Evolutionary conservation across 2,113 vertebrate genomes (phyloP), one percentile per base, ranked within the genome.

Genomic region (Chloebia gouldiae): DNA sequence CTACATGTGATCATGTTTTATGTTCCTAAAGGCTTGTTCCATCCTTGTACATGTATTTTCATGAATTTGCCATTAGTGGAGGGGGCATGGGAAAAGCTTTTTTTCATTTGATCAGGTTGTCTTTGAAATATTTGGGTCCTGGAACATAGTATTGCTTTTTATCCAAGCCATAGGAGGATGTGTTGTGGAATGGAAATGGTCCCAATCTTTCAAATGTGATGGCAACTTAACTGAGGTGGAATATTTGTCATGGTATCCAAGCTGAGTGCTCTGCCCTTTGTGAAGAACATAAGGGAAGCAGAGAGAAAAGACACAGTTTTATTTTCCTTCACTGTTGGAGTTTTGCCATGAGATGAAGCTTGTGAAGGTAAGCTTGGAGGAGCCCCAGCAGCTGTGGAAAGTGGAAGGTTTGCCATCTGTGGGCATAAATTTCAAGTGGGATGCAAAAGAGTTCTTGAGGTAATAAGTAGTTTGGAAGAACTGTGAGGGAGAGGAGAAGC

Each of bases 1-100:
- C 12, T 44, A 15, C 14, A 12, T 33, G 3, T 40, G 37, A 27
- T 37, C 0, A 0, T 45, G 17, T 27, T 75, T 76, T 72, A n/a
- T n/a, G 7, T 88, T 88, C 57, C 28, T 71, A 24, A 76, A 39
- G 11, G 13, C 5, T 45, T 50, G 7, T 90, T 79, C n/a, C 23
- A 21, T 69, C 54, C 19, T 51, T 42, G 22, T 49, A n/a, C 0
- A 0, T 47, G 30, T 17, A 30, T 44, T 83, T 57, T 60, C 53
- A 23, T 85, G 45, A 53, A 40, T 65, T 56, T 76, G 40, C 2
- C 39, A 18, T 71, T 72, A 76, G n/a, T 56, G 40, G 19, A 45
- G 44, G 37, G 12, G 33, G 13, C 20, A 24, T 14, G 11, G 23
- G 8, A 51, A 56, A 60, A 64, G 31, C 18, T 56, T 59, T 45